Conservation (phyloP, 1,140 invertebrate genomes). For the Steinernema khuongi region DNA sequence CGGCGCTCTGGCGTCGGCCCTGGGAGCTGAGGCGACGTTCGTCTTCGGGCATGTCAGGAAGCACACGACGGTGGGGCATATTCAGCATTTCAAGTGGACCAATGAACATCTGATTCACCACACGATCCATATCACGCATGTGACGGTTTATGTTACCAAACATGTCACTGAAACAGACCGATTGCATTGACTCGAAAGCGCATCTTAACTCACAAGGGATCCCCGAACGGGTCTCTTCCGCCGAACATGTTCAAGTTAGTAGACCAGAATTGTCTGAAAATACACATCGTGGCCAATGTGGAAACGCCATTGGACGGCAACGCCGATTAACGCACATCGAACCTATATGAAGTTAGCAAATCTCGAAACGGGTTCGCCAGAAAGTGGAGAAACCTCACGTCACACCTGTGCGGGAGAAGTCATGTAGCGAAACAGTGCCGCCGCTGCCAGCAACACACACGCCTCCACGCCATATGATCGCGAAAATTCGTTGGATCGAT, state of each 20-base stretch:
- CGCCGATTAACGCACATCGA: too few species aligned
- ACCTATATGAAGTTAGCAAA: too few species aligned
- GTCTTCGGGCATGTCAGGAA: neutral
- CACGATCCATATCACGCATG: slow-evolving; percentile 33
- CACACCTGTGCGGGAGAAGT: neutral
- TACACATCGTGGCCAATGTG: neutral
- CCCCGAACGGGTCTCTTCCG: neutral
- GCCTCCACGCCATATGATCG: slow-evolving; percentile 5
- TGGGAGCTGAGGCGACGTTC: neutral
- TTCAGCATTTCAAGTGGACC: slow-evolving; percentile 41
- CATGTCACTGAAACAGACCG: slow-evolving; percentile 16
- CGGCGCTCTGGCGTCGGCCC: neutral
- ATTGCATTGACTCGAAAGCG: neutral
- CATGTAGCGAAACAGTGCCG: neutral
- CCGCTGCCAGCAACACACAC: neutral
- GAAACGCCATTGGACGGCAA: too few species aligned
- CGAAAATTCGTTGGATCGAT: neutral
- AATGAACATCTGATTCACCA: slow-evolving; percentile 52
- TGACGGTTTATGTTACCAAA: slow-evolving; percentile 52
- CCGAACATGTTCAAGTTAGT: slow-evolving; percentile 6
- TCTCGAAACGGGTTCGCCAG: neutral
- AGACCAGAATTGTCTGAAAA: neutral
- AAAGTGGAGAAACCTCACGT: neutral
- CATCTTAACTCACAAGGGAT: slow-evolving; percentile 1
- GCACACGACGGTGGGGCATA: neutral